phyloP scores from a whole-genome alignment of 1,140 invertebrate genomes.

The Eurytemora carolleeae region DNA sequence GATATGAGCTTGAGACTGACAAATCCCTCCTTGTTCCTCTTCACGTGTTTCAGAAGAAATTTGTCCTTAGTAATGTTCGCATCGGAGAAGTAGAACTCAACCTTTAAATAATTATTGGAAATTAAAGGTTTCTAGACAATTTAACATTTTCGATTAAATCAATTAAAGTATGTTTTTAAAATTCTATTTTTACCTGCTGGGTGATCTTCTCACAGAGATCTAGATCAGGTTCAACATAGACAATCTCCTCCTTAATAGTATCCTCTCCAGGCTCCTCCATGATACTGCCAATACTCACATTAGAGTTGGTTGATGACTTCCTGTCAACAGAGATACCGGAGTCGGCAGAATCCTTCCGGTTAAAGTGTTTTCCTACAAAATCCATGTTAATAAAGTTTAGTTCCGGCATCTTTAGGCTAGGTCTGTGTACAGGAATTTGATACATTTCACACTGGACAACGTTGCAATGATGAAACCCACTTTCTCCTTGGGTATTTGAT shows the following conservation, averaged over 20 bases:
- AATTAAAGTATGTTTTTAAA: too few relatives aligned
- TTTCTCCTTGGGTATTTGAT: too few relatives aligned
- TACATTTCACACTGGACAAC: too few relatives aligned
- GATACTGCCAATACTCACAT: background rate
- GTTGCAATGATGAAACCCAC: too few relatives aligned
- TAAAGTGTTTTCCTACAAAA: background rate
- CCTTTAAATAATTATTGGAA: conserved; percentile 22
- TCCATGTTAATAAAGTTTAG: too few relatives aligned
- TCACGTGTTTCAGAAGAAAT: conserved; percentile 79
- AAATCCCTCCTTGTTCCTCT: conserved; percentile 79
- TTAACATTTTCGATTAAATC: too few relatives aligned
- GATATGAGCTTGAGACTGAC: conserved; percentile 82
- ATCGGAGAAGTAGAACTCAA: conserved; percentile 85
- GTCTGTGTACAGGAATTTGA: too few relatives aligned
- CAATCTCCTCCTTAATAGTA: conserved; percentile 7
- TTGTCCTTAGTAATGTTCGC: conserved; percentile 84
- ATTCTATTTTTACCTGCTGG: background rate
- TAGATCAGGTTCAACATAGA: conserved; percentile 7
- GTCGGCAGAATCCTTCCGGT: conserved; percentile 13
- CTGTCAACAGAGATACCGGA: conserved; percentile 6
- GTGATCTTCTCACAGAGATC: conserved; percentile 13
- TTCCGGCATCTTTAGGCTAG: too few relatives aligned
- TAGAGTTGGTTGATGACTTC: conserved; percentile 11
- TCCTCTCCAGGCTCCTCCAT: conserved; percentile 1
- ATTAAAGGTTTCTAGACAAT: background rate